Conservation (phyloP, 1,140 invertebrate genomes). For the Drosophila virilis region DNA sequence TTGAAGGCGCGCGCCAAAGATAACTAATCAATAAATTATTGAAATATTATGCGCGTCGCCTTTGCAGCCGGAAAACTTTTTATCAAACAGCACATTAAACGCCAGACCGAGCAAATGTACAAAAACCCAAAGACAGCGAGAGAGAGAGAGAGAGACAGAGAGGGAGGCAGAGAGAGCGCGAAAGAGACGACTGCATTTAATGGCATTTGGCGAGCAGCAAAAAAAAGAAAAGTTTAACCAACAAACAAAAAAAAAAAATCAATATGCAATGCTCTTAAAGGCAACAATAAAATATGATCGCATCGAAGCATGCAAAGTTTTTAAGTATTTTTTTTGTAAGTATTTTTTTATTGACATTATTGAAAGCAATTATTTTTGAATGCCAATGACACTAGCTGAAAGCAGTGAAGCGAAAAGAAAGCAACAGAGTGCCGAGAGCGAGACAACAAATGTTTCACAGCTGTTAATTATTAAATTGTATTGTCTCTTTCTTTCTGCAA, state of each 20-base stretch:
- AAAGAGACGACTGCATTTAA: neutral
- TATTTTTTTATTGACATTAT: neutral
- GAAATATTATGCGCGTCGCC: conserved; percentile 40
- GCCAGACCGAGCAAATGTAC: neutral
- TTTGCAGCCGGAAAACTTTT: conserved; percentile 15
- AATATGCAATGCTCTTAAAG: neutral
- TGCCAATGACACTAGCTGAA: neutral
- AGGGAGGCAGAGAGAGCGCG: neutral
- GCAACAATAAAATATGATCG: too few relatives aligned
- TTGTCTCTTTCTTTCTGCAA: too few relatives aligned
- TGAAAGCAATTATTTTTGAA: neutral
- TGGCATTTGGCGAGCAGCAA: conserved; percentile 2
- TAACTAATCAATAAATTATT: conserved; percentile 61
- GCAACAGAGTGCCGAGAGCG: too few relatives aligned
- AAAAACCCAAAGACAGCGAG: neutral
- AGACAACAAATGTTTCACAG: too few relatives aligned
- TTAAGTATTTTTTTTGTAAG: neutral
- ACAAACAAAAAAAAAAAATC: neutral
- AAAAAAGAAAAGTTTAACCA: neutral
- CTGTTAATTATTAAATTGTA: too few relatives aligned
- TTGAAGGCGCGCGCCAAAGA: conserved; percentile 52
- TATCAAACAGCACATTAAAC: conserved; percentile 29
- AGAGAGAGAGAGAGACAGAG: neutral
- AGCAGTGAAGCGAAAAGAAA: neutral
- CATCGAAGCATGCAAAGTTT: too few relatives aligned